Evolutionary conservation across 2,888 invertebrate genomes (phyloP), one percentile per base, ranked within the genome.

Genomic region (Anoplius nigerrimus): DNA sequence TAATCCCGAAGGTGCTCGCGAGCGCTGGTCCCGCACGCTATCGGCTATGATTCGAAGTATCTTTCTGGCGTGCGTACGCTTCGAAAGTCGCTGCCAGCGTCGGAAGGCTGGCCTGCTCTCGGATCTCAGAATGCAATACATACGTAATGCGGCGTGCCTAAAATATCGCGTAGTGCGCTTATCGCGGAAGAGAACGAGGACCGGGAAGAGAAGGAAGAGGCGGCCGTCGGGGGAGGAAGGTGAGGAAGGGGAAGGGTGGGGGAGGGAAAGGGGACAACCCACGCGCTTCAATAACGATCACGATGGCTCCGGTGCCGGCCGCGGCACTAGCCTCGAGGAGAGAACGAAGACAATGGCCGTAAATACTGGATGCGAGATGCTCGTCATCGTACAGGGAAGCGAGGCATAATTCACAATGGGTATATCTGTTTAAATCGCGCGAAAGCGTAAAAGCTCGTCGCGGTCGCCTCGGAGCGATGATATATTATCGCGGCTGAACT

Each of bases 401-500:
- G 69, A 81, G 75, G 82, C 79, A 82, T 84, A 82, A 85, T 84
- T 84, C 82, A 85, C 85, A 83, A 85, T 85, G 76, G 81, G 75
- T 81, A 82, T 84, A 84, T 83, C 82, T 84, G 78, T 82, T 82
- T 81, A 80, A 84, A 82, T 85, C 83, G 84, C 81, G 83, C 80
- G 82, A 85, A 84, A 85, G 84, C 85, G 83, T 85, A 82, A 83
- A 79, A 84, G 78, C 80, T 81, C 78, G 66, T 80, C 75, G 71
- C 69, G 68, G 54, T 69, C 45, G 60, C 53, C 27, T 42, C 59
- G 21, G 46, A 34, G 59, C 51, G 66, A 66, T 70, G 72, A 75
- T 74, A 64, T 70, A 69, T 76, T 78, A 78, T 78, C 79, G 74
- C 62, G 68, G 43, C 60, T 78, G 79, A 79, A 78, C 79, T 76